Evolutionary conservation across 2,113 vertebrate species (phyloP).

Genomic region (Muntiacus muntjak): DNA sequence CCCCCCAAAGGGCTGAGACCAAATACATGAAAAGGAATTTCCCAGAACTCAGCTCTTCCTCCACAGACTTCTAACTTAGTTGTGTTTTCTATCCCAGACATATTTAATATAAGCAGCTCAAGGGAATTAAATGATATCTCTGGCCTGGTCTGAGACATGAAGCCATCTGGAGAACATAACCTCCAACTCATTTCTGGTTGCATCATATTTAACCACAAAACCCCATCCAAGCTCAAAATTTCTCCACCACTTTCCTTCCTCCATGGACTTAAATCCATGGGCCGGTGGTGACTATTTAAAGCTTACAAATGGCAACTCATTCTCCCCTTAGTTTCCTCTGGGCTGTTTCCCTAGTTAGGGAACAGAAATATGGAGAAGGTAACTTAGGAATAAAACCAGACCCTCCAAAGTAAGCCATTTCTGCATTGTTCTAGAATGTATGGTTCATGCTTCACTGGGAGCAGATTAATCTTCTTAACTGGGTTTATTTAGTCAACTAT

Average conservation of each 20-base stretch:
- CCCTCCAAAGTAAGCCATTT: slow-evolving; percentile 38
- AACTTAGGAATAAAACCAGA: slow-evolving; percentile 34
- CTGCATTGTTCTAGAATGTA: slow-evolving; percentile 51
- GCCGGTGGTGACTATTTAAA: slow-evolving; percentile 49
- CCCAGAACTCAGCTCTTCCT: slow-evolving; percentile 45
- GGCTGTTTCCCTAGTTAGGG: background rate
- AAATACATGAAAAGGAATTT: slow-evolving; percentile 70
- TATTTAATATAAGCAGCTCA: slow-evolving; percentile 43
- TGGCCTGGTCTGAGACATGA: slow-evolving; percentile 1
- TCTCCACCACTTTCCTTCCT: background rate
- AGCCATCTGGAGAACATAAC: slow-evolving; percentile 66
- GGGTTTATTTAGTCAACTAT: slow-evolving; percentile 55
- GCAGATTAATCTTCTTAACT: slow-evolving; percentile 60
- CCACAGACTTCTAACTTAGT: slow-evolving; percentile 48
- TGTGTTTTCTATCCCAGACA: slow-evolving; percentile 35
- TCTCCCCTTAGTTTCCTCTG: slow-evolving; percentile 16
- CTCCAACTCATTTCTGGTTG: slow-evolving; percentile 4
- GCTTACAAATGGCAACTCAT: slow-evolving; percentile 16
- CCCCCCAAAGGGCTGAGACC: background rate
- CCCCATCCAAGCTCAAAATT: background rate
- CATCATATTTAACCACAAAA: slow-evolving; percentile 61
- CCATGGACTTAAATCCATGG: slow-evolving; percentile 3
- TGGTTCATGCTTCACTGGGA: slow-evolving; percentile 49
- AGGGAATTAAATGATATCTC: background rate
- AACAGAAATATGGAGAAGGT: slow-evolving; percentile 14